These are phyloP conservation scores for Rhagium mordax DNA, from an alignment of 2,888 invertebrate species.

Conservation along the genomic window DNA sequence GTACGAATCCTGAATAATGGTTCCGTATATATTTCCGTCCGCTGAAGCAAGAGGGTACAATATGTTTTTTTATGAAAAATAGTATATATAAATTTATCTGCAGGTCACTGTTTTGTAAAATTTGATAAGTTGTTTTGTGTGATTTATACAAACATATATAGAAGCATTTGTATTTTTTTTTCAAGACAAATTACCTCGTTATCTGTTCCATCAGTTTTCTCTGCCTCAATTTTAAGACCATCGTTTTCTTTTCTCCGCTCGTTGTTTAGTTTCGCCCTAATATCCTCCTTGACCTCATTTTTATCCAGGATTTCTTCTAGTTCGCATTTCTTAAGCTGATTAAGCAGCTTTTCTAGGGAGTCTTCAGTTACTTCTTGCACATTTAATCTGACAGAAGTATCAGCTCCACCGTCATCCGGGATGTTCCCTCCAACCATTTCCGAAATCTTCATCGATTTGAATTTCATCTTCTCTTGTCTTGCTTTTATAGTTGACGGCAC, in stretches of 20 bases:
- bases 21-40: too few species aligned
- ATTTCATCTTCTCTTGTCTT: slow-evolving; percentile 42
- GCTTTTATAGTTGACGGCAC: slow-evolving; percentile 46
- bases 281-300: neutral
- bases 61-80: too few species aligned
- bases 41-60: too few species aligned
- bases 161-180: slow-evolving; percentile 4
- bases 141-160: neutral
- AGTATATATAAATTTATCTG: neutral
- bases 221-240: neutral
- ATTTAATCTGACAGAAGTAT: slow-evolving; percentile 31
- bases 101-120: neutral
- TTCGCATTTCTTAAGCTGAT: slow-evolving; percentile 55
- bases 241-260: neutral
- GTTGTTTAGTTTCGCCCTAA: neutral
- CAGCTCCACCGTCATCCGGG: slow-evolving; percentile 20
- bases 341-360: slow-evolving; percentile 52
- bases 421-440: neutral
- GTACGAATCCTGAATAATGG: too few species aligned
- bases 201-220: slow-evolving; percentile 6
- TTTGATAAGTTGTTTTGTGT: neutral
- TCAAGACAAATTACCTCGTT: slow-evolving; percentile 38
- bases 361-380: slow-evolving; percentile 30
- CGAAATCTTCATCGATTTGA: slow-evolving; percentile 28
- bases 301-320: neutral